Evolutionary conservation across 2,888 invertebrate species (phyloP).

Genomic region (Sarcophaga rosellei): DNA sequence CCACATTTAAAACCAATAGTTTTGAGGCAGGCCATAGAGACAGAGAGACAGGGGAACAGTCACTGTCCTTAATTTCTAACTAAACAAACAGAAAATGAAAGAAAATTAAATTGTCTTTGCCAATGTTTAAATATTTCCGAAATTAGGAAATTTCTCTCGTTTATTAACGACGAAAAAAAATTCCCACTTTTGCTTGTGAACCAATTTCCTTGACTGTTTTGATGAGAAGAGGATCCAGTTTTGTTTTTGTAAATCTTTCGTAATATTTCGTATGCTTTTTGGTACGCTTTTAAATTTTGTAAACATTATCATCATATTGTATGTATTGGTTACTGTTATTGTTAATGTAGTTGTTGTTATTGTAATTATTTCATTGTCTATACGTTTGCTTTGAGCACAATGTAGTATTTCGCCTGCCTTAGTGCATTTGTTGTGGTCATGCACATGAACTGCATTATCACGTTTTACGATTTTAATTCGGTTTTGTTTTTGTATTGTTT

Average conservation of each 20-base stretch:
- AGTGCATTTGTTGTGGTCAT: not conserved
- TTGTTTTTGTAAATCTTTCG: not conserved
- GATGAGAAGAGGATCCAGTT: not conserved
- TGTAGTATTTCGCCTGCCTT: not conserved
- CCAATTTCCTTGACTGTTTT: too few relatives aligned
- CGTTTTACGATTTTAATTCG: conserved; percentile 3
- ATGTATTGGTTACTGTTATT: not conserved
- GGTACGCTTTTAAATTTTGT: not conserved
- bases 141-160: not conserved
- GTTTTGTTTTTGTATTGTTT: not conserved
- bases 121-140: not conserved
- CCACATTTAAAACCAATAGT: not conserved
- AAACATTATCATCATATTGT: not conserved
- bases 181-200: too few relatives aligned
- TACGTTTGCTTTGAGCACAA: not conserved
- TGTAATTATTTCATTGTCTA: not conserved
- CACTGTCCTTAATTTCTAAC: conserved; percentile 35
- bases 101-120: not conserved
- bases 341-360: conserved; percentile 2
- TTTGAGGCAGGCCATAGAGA: not conserved
- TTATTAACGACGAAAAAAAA: not conserved
- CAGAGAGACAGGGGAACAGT: not conserved
- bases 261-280: not conserved
- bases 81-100: conserved; percentile 12
- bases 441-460: conserved; percentile 22